These are phyloP conservation scores for Craterocephalus amniculus DNA, from an alignment of 2,797 vertebrate species.

Conservation along the genomic window DNA sequence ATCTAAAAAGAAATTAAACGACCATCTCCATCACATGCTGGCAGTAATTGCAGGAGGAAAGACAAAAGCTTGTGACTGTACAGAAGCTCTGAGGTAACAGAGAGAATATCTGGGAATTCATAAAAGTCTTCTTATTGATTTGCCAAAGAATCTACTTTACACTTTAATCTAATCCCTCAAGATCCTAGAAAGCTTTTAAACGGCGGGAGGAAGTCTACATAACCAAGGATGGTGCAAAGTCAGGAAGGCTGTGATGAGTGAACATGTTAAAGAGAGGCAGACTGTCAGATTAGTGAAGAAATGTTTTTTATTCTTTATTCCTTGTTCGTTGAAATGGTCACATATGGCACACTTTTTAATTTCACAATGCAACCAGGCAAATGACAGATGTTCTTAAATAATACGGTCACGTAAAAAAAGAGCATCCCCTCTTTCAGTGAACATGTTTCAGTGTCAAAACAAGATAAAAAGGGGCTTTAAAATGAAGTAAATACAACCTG, in stretches of 20 bases:
- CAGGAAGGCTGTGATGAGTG: constrained; percentile 27
- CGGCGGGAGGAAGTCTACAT: constrained; percentile 56
- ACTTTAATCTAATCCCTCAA: constrained; percentile 79
- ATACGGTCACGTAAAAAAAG: neutral
- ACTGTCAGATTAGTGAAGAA: neutral
- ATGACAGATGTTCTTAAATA: neutral
- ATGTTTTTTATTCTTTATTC: neutral
- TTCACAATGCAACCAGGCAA: neutral
- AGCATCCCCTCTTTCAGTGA: neutral
- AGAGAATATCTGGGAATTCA: constrained; percentile 59
- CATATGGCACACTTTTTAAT: neutral
- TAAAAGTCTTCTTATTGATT: constrained; percentile 69
- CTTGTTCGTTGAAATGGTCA: neutral
- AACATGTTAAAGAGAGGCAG: neutral
- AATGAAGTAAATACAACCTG: neutral
- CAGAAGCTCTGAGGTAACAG: constrained; percentile 31
- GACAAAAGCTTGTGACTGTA: neutral
- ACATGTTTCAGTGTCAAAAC: neutral
- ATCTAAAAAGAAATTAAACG: neutral
- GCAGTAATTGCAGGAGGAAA: neutral
- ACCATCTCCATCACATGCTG: neutral
- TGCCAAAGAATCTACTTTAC: constrained; percentile 75
- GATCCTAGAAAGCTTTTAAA: constrained; percentile 79
- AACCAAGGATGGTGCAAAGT: constrained; percentile 41
- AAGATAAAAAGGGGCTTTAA: neutral